Conservation (phyloP, 2,797 vertebrate species). For the Cirrhinus molitorella region DNA sequence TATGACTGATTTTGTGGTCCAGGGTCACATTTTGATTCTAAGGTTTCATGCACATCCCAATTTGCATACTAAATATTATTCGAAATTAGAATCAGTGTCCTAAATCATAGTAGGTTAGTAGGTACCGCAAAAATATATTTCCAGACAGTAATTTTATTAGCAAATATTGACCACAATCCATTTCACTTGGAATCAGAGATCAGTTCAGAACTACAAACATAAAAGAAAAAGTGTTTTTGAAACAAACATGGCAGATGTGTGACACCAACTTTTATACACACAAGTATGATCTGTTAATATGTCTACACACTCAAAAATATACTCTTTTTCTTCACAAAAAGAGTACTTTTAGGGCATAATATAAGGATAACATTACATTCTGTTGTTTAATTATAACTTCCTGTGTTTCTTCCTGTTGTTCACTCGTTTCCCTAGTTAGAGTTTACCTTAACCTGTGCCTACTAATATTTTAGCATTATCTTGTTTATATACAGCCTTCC, state of each 20-base stretch:
- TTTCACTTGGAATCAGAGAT: background rate
- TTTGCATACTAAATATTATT: background rate
- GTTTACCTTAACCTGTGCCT: background rate
- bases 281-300: background rate
- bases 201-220: background rate
- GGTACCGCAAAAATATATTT: too few species aligned
- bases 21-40: too few species aligned
- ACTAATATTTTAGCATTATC: background rate
- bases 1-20: too few species aligned
- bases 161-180: background rate
- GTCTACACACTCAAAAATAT: background rate
- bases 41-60: background rate
- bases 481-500: background rate
- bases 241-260: background rate
- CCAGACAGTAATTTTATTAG: background rate
- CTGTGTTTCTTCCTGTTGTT: slow-evolving; percentile 18
- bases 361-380: too few species aligned
- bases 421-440: background rate
- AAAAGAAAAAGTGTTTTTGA: background rate
- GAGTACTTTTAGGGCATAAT: too few species aligned
- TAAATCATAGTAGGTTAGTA: background rate
- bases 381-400: background rate
- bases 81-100: background rate
- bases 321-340: background rate
- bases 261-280: background rate